phyloP scores from a whole-genome alignment of 2,797 vertebrate genomes.

The Sebastes flavidus region DNA sequence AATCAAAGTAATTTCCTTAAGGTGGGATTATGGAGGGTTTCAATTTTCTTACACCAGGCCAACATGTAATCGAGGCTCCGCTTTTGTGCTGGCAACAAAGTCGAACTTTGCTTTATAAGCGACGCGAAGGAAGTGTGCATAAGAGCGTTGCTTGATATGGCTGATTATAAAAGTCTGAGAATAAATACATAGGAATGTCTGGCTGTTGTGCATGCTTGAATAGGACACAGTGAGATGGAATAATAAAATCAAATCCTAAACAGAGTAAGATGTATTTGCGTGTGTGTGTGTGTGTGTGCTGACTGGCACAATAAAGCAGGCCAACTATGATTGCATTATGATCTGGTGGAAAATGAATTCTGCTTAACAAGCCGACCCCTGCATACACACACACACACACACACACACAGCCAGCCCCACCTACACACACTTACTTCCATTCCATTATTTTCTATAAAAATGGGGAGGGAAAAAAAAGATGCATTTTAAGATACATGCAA shows the following conservation, averaged over 20 bases:
- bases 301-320: constrained; percentile 71
- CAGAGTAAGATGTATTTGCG: constrained; percentile 68
- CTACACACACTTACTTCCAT: constrained; percentile 64
- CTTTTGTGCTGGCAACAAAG: constrained; percentile 57
- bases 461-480: constrained; percentile 47
- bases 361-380: constrained; percentile 65
- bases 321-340: constrained; percentile 76
- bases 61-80: constrained; percentile 46
- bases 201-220: constrained; percentile 74
- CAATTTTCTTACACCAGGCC: constrained; percentile 59
- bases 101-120: constrained; percentile 51
- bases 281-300: constrained; percentile 31
- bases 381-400: neutral
- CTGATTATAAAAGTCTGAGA: constrained; percentile 70
- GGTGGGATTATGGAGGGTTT: constrained; percentile 65
- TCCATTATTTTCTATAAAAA: constrained; percentile 74
- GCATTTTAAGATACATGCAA: constrained; percentile 85
- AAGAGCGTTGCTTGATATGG: constrained; percentile 57
- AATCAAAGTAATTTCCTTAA: constrained; percentile 75
- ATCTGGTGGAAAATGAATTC: constrained; percentile 79
- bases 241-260: constrained; percentile 86
- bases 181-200: constrained; percentile 73
- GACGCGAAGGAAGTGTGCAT: constrained; percentile 40
- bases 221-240: constrained; percentile 83
- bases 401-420: constrained; percentile 21